Conservation (phyloP, 2,113 vertebrate species). For the Jaculus jaculus region DNA sequence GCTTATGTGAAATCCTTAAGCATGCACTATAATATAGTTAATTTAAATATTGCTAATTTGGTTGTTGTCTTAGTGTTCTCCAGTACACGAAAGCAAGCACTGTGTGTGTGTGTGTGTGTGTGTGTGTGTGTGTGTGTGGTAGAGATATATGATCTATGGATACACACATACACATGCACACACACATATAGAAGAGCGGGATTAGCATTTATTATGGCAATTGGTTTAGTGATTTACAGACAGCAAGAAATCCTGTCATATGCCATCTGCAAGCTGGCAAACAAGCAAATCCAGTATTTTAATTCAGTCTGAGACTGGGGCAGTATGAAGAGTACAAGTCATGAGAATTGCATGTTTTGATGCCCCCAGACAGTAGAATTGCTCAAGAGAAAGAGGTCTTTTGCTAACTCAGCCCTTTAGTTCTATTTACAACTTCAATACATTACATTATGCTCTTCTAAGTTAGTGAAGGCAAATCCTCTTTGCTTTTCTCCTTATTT, state of each 20-base stretch:
- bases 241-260: neutral
- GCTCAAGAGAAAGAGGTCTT: neutral
- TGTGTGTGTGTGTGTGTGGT: too few relatives aligned
- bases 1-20: neutral
- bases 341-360: neutral
- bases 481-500: neutral
- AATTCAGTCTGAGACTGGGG: neutral
- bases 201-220: neutral
- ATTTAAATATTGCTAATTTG: neutral
- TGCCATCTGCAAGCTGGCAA: neutral
- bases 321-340: neutral
- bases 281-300: fast-evolving
- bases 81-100: neutral
- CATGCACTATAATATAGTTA: neutral
- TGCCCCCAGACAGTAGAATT: neutral
- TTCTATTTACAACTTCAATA: neutral
- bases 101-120: neutral
- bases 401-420: neutral
- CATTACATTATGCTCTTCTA: neutral
- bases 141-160: neutral
- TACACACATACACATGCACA: neutral
- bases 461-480: too few relatives aligned
- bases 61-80: neutral
- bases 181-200: neutral
- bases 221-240: neutral